A percentile compares a stretch with the other conserved stretches of the same genome.
phyloP scores from a whole-genome alignment of 2,888 invertebrate species.

The Macroteleia sp. region DNA sequence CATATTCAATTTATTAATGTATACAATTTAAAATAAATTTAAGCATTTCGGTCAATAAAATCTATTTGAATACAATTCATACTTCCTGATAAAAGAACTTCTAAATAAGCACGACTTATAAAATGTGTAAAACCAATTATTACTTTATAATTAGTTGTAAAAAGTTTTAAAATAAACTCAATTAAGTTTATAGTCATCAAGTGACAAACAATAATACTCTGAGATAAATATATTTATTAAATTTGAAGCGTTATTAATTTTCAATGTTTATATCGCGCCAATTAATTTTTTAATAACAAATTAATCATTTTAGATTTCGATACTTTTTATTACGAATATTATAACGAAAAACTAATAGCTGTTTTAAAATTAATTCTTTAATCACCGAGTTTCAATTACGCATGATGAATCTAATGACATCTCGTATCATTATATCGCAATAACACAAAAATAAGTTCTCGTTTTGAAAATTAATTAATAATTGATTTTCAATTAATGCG shows the following conservation, averaged over 20 bases:
- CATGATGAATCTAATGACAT: too few relatives aligned
- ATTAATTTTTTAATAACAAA: slow-evolving; percentile 18
- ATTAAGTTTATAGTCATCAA: too few relatives aligned
- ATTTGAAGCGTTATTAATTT: slow-evolving; percentile 2
- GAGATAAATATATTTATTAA: not conserved
- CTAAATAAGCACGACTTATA: too few relatives aligned
- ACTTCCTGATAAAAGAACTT: too few relatives aligned
- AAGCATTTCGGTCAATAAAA: too few relatives aligned
- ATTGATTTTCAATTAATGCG: slow-evolving; percentile 47
- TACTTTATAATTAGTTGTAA: too few relatives aligned
- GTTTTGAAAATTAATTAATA: slow-evolving; percentile 31
- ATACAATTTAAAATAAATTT: too few relatives aligned
- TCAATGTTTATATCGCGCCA: slow-evolving; percentile 1
- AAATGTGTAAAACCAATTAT: too few relatives aligned
- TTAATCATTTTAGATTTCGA: slow-evolving; percentile 17
- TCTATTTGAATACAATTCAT: too few relatives aligned
- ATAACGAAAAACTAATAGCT: slow-evolving; percentile 16
- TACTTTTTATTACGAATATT: not conserved
- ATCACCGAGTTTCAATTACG: slow-evolving; percentile 38
- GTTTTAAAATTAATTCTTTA: slow-evolving; percentile 41
- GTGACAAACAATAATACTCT: too few relatives aligned
- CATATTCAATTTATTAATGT: too few relatives aligned
- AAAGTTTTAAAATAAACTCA: too few relatives aligned
- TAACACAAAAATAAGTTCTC: slow-evolving; percentile 18
- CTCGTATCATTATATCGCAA: slow-evolving; percentile 22